phyloP scores from a whole-genome alignment of 2,797 vertebrate genomes.

The Propithecus deckenii region DNA sequence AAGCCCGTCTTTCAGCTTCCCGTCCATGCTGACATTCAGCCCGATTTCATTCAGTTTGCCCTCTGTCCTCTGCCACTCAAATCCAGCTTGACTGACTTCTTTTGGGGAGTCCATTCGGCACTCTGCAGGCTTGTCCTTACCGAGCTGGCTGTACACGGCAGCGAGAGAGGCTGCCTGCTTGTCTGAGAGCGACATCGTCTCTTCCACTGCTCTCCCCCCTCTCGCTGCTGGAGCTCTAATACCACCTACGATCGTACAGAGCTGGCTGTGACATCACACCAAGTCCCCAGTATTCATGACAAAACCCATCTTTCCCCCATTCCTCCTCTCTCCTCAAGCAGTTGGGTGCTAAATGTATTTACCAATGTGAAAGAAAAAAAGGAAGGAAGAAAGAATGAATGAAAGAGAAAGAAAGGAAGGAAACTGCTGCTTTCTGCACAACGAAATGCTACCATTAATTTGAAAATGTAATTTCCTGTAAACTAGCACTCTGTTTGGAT shows the following conservation, averaged over 20 bases:
- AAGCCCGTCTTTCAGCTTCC: conserved; percentile 82
- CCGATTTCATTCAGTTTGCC: conserved; percentile 88
- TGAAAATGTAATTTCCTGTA: conserved; percentile 20
- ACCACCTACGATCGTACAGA: conserved; percentile 73
- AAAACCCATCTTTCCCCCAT: conserved; percentile 53
- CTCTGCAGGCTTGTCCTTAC: conserved; percentile 83
- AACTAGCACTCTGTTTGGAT: background rate
- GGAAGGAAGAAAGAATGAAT: background rate
- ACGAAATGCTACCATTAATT: background rate
- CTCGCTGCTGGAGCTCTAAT: conserved; percentile 75
- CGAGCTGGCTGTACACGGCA: conserved; percentile 91
- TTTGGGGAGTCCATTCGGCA: conserved; percentile 83
- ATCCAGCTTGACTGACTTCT: conserved; percentile 84
- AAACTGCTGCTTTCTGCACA: background rate
- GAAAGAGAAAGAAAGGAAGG: background rate
- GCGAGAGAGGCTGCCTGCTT: conserved; percentile 89
- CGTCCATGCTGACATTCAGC: conserved; percentile 83
- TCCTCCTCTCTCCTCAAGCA: conserved; percentile 49
- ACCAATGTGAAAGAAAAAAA: conserved; percentile 24
- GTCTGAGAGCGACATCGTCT: conserved; percentile 93
- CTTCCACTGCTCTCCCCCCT: conserved; percentile 78
- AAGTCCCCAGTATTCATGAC: conserved; percentile 74
- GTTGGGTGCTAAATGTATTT: conserved; percentile 45
- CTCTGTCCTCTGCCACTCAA: conserved; percentile 93
- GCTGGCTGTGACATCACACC: conserved; percentile 85